Conservation (phyloP, 2,888 invertebrate genomes). For the Watsonalla cultraria region DNA sequence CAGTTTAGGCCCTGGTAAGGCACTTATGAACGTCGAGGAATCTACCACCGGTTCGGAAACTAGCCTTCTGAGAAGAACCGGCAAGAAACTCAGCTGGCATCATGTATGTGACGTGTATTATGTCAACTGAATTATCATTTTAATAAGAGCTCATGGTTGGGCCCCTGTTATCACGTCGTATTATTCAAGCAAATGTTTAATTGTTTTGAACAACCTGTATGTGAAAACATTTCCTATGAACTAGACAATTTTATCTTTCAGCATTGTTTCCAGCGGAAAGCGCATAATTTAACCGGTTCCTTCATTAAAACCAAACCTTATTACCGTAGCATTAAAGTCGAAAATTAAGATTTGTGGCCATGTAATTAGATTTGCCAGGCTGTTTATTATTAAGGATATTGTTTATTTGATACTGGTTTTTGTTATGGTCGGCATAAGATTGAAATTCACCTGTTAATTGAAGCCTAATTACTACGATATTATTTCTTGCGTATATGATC, state of each 20-base stretch:
- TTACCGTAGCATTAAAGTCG: conserved; percentile 7
- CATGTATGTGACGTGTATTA: no score
- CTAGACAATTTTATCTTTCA: conserved; percentile 30
- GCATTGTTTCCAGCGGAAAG: conserved; percentile 33
- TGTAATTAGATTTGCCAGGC: background rate
- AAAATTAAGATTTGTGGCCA: background rate
- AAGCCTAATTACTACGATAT: no score
- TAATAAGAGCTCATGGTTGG: no score
- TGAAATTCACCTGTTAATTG: background rate
- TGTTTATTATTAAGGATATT: background rate
- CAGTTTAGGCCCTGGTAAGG: no score
- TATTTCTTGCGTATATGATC: no score
- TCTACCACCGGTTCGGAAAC: no score
- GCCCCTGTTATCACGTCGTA: no score
- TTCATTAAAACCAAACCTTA: conserved; percentile 12
- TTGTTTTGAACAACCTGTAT: background rate
- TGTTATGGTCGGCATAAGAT: background rate
- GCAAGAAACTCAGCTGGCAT: no score
- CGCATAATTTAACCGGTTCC: conserved; percentile 9
- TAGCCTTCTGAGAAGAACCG: no score
- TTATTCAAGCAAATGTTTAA: background rate
- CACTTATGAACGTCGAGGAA: no score
- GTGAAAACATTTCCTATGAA: conserved; percentile 2
- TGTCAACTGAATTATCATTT: no score
- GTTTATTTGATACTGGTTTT: background rate